Percentiles rank a stretch among this genome's conserved stretches.
Evolutionary conservation across 64 coral and sea anemone genomes (phyloP).

Genomic region (Montipora foliosa): DNA sequence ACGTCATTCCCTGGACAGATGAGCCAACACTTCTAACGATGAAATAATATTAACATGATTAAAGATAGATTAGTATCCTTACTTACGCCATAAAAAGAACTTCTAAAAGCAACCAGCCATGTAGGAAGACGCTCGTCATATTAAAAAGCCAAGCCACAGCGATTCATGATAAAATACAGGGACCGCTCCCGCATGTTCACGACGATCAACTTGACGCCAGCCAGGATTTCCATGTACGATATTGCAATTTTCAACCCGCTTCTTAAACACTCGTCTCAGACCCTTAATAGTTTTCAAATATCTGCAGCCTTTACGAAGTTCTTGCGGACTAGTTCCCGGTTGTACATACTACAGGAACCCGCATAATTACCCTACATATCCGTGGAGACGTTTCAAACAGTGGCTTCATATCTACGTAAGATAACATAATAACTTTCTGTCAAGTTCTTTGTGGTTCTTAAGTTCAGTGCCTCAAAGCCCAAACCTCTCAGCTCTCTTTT

Average conservation of each 20-base stretch:
- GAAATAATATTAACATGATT: too few species aligned
- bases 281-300: neutral
- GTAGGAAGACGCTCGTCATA: neutral
- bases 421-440: neutral
- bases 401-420: too few species aligned
- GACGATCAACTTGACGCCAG: too few species aligned
- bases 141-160: neutral
- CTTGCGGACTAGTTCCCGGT: neutral
- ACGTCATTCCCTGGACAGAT: too few species aligned
- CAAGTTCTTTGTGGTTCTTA: neutral
- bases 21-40: too few species aligned
- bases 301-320: neutral
- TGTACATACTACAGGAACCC: too few species aligned
- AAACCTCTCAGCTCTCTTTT: constrained; percentile 75
- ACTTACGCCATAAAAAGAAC: neutral
- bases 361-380: too few species aligned
- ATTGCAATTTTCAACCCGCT: neutral
- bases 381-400: too few species aligned
- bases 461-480: neutral
- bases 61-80: neutral
- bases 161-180: neutral
- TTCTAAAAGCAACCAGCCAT: neutral
- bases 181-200: neutral
- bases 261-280: neutral
- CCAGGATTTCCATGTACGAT: too few species aligned